phyloP scores from a whole-genome alignment of 2,113 vertebrate species.

The Cyprinodon variegatus region DNA sequence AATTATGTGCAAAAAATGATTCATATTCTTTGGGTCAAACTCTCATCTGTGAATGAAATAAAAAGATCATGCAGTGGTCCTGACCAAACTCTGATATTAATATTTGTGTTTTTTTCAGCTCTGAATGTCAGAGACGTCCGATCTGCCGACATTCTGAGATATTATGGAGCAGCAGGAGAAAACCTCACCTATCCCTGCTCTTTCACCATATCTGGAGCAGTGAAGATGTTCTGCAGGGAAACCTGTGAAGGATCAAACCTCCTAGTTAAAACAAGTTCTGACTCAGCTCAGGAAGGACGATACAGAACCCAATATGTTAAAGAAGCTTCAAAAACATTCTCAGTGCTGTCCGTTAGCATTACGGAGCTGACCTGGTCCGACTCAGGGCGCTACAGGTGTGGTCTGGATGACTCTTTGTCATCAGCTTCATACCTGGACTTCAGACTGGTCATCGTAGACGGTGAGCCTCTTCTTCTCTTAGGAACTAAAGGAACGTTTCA shows the following conservation, averaged over 20 bases:
- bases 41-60: too few species aligned
- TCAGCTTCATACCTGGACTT: fast-evolving
- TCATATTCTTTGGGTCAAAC: too few species aligned
- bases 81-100: too few species aligned
- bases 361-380: neutral
- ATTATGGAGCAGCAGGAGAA: neutral
- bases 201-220: neutral
- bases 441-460: neutral
- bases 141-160: too few species aligned
- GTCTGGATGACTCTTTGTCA: neutral
- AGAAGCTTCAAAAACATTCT: neutral
- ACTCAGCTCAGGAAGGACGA: neutral
- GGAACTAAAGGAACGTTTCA: too few species aligned
- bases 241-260: conserved; percentile 8
- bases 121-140: neutral
- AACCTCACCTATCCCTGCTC: neutral
- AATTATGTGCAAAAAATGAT: too few species aligned
- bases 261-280: neutral
- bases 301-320: neutral
- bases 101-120: too few species aligned
- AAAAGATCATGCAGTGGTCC: too few species aligned
- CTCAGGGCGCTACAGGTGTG: neutral
- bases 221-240: conserved; percentile 6
- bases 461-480: neutral
- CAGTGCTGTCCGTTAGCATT: neutral